phyloP scores from a whole-genome alignment of 2,888 invertebrate species.

The Sminthurides aquaticus region DNA sequence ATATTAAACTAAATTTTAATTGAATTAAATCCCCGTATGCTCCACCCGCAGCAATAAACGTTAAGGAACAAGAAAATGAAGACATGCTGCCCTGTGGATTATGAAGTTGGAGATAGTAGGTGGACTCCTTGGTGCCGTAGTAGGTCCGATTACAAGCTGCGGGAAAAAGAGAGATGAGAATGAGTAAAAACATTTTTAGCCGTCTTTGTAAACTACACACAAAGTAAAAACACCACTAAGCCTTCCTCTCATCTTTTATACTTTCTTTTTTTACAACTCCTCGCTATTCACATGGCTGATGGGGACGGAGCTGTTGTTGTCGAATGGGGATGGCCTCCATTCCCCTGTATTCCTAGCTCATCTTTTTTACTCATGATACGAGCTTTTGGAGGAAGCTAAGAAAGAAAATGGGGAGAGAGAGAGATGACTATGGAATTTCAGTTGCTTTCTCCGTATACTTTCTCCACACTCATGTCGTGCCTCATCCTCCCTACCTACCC shows the following conservation, averaged over 20 bases:
- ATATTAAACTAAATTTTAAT: slow-evolving; percentile 49
- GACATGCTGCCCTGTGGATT: slow-evolving; percentile 59
- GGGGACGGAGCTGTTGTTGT: background rate
- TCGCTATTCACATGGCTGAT: no score
- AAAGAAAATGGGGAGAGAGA: no score
- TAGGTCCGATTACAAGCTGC: slow-evolving; percentile 77
- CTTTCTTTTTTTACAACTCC: background rate
- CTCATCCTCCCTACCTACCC: background rate
- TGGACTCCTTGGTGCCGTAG: slow-evolving; percentile 70
- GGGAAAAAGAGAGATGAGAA: background rate
- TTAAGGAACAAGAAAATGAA: slow-evolving; percentile 72
- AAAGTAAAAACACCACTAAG: background rate
- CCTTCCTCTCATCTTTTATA: background rate
- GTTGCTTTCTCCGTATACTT: no score
- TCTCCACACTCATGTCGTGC: no score
- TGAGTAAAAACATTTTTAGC: background rate
- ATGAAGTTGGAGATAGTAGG: slow-evolving; percentile 69
- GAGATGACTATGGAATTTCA: no score
- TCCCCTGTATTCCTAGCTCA: background rate
- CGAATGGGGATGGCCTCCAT: background rate
- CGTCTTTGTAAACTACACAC: background rate
- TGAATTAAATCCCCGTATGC: slow-evolving; percentile 76
- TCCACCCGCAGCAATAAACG: slow-evolving; percentile 72
- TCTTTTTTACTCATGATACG: background rate
- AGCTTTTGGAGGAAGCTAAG: no score